Evolutionary conservation across 2,888 invertebrate species (phyloP).

Genomic region (Drosophila cyrtoloma): DNA sequence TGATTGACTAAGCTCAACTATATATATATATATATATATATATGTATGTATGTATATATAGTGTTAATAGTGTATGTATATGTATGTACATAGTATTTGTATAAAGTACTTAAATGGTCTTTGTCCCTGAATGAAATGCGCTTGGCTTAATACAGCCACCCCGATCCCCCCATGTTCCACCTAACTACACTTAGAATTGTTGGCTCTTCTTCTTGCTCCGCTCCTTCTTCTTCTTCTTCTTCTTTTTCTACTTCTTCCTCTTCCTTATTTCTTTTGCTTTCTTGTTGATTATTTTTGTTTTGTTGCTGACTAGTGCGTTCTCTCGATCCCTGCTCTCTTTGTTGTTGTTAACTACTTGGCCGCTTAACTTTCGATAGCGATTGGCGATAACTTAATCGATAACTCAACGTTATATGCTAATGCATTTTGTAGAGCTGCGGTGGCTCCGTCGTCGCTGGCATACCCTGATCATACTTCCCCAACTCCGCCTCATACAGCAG

Average conservation of each 20-base stretch:
- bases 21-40: slow-evolving; percentile 28
- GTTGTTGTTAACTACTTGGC: slow-evolving; percentile 9
- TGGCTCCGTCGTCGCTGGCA: slow-evolving; percentile 83
- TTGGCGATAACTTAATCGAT: slow-evolving; percentile 3
- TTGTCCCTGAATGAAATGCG: slow-evolving; percentile 79
- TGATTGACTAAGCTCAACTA: slow-evolving; percentile 40
- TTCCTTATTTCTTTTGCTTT: slow-evolving; percentile 31
- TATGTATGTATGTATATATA: slow-evolving; percentile 26
- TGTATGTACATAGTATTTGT: slow-evolving; percentile 26
- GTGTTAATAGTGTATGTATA: slow-evolving; percentile 20
- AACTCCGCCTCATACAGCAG: slow-evolving; percentile 83
- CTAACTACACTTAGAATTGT: slow-evolving; percentile 49
- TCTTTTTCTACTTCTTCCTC: not conserved
- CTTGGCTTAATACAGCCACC: slow-evolving; percentile 38
- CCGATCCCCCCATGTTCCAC: not conserved
- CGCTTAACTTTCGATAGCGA: slow-evolving; percentile 7
- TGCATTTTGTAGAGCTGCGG: slow-evolving; percentile 84
- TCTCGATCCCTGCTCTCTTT: slow-evolving; percentile 13
- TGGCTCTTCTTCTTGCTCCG: slow-evolving; percentile 45
- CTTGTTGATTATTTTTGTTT: slow-evolving; percentile 1
- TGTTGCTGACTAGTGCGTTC: slow-evolving; percentile 62
- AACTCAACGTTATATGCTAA: slow-evolving; percentile 32
- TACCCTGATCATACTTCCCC: slow-evolving; percentile 83
- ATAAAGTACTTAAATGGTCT: slow-evolving; percentile 75
- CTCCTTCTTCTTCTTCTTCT: slow-evolving; percentile 40